These are phyloP conservation scores for Harmothoe impar DNA, from an alignment of 2,888 invertebrate species.

Conservation along the genomic window DNA sequence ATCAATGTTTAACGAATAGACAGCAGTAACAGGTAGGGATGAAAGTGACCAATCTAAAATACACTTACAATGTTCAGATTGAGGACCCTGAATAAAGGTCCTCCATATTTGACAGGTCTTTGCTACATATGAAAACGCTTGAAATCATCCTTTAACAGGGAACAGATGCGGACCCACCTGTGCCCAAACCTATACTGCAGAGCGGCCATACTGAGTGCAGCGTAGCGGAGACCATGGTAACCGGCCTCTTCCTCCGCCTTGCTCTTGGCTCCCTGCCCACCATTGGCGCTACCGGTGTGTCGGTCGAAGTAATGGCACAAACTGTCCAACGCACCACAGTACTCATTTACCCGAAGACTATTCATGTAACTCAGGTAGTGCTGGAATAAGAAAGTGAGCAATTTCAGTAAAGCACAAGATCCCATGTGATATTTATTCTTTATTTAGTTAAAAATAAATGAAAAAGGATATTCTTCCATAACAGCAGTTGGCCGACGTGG, in stretches of 20 bases:
- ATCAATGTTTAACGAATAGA: too few species aligned
- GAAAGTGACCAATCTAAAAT: too few species aligned
- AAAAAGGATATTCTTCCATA: too few species aligned
- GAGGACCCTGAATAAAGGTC: too few species aligned
- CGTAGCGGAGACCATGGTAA: constrained; percentile 85
- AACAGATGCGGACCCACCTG: constrained; percentile 85
- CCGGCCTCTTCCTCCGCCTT: constrained; percentile 78
- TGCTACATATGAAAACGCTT: too few species aligned
- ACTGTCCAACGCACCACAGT: constrained; percentile 91
- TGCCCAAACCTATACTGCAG: constrained; percentile 93
- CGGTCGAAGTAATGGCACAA: constrained; percentile 91
- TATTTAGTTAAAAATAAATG: not conserved
- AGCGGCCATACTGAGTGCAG: constrained; percentile 94
- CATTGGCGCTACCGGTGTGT: constrained; percentile 80
- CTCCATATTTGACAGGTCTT: too few species aligned
- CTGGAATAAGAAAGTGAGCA: constrained; percentile 86
- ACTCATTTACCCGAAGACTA: constrained; percentile 93
- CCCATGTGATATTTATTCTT: not conserved
- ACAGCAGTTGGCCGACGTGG: not conserved
- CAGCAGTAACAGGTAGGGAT: too few species aligned
- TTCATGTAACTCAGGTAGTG: constrained; percentile 96
- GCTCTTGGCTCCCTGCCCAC: constrained; percentile 65
- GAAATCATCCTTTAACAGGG: too few species aligned
- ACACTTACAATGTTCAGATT: too few species aligned
- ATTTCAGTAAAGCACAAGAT: not conserved